phyloP scores from a whole-genome alignment of 2,113 vertebrate genomes.

The Tragelaphus imberbis region DNA sequence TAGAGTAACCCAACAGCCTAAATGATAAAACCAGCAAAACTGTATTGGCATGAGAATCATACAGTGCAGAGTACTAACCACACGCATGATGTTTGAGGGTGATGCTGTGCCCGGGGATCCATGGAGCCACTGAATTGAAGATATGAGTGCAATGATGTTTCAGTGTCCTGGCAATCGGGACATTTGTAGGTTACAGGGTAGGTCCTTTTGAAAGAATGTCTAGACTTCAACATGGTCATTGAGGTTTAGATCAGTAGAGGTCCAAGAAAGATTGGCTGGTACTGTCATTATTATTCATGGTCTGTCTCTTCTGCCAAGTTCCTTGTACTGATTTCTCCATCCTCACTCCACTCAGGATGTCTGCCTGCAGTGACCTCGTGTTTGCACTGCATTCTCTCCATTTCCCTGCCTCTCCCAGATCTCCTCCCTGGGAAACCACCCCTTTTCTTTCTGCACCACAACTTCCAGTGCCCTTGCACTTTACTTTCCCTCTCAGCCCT shows the following conservation, averaged over 20 bases:
- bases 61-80: neutral
- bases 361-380: neutral
- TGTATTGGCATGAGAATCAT: neutral
- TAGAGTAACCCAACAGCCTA: neutral
- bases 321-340: neutral
- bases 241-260: neutral
- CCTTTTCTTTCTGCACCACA: neutral
- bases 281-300: neutral
- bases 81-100: neutral
- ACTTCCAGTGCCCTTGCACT: fast-evolving
- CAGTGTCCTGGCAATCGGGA: neutral
- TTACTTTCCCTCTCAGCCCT: neutral
- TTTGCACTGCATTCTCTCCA: neutral
- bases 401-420: neutral
- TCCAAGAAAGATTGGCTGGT: neutral
- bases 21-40: neutral
- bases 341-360: neutral
- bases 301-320: neutral
- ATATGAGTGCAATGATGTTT: fast-evolving
- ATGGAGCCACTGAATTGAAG: fast-evolving
- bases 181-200: neutral
- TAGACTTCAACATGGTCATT: neutral
- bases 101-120: neutral
- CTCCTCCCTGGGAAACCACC: neutral
- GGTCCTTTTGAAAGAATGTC: neutral